phyloP scores from a whole-genome alignment of 2,888 invertebrate genomes.

The Creontiades dilutus region DNA sequence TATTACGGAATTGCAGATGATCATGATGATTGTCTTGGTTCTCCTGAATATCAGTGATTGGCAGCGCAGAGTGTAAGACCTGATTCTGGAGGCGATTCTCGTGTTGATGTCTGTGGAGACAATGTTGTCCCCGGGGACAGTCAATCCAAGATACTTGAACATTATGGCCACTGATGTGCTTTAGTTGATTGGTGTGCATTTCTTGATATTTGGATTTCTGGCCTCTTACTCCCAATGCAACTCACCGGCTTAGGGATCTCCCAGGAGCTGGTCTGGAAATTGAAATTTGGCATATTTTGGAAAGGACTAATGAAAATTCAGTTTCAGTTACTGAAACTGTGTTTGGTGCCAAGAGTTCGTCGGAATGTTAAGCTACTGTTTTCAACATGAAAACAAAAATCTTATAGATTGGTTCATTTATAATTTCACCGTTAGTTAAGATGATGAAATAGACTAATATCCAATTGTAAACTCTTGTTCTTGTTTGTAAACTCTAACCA shows the following conservation, averaged over 20 bases:
- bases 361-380: no score
- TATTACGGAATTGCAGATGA: not conserved
- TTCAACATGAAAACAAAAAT: no score
- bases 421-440: no score
- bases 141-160: not conserved
- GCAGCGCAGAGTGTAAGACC: not conserved
- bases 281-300: no score
- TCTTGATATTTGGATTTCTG: not conserved
- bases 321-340: no score
- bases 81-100: not conserved
- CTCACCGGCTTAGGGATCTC: no score
- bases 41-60: not conserved
- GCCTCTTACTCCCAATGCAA: not conserved
- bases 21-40: not conserved
- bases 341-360: no score
- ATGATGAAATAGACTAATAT: no score
- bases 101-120: not conserved
- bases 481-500: no score
- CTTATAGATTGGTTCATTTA: no score
- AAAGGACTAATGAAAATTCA: not conserved
- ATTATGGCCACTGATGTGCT: not conserved
- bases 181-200: not conserved
- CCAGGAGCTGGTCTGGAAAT: no score
- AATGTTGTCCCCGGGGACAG: not conserved
- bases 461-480: no score